Evolutionary conservation across 2,113 vertebrate genomes (phyloP).

Genomic region (Ammodytes marinus): DNA sequence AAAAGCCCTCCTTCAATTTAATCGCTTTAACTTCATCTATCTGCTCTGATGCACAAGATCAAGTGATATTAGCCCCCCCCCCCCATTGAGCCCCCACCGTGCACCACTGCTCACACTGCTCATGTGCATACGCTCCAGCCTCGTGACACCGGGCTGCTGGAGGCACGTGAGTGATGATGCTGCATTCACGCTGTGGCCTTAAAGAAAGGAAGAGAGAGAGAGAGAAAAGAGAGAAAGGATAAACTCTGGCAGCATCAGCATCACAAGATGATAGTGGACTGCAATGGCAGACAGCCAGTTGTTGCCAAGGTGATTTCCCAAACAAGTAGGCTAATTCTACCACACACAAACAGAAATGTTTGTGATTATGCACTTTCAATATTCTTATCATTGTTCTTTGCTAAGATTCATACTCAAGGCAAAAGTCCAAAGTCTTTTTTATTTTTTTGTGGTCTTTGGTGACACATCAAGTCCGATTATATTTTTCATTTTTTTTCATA

Average conservation of each 20-base stretch:
- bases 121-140: slow-evolving; percentile 39
- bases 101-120: slow-evolving; percentile 20
- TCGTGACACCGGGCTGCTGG: slow-evolving; percentile 52
- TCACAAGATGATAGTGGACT: slow-evolving; percentile 10
- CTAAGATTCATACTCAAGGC: not conserved
- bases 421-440: not conserved
- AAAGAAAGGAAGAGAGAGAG: slow-evolving; percentile 8
- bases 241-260: slow-evolving; percentile 7
- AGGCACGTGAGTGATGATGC: slow-evolving; percentile 51
- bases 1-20: slow-evolving; percentile 56
- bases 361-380: not conserved
- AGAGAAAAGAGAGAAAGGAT: not conserved
- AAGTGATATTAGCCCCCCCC: slow-evolving; percentile 50
- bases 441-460: not conserved
- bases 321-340: not conserved
- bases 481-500: not conserved
- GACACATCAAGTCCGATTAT: not conserved
- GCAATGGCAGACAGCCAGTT: not conserved
- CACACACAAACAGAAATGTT: not conserved
- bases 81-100: not conserved
- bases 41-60: slow-evolving; percentile 63
- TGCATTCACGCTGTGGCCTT: slow-evolving; percentile 39
- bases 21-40: slow-evolving; percentile 70
- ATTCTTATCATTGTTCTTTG: not conserved
- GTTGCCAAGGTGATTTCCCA: slow-evolving; percentile 26